Base-by-base conservation (phyloP, 2,888 invertebrate species). In the Fissipunctia ypsillon region DNA sequence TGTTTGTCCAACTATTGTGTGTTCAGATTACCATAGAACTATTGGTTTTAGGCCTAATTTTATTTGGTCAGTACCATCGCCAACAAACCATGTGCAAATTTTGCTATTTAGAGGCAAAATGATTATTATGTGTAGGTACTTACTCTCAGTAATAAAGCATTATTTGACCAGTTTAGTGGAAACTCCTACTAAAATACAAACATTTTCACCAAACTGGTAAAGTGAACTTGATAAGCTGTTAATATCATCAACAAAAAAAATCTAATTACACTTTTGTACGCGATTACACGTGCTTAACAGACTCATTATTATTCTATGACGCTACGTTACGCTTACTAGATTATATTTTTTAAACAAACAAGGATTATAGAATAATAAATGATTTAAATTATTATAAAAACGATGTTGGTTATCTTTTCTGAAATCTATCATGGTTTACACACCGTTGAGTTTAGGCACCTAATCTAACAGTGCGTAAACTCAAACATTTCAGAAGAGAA, bases 21-120 rank as follows among this genome's bases (percentile, higher is more conserved):
- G n/a, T 67, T 74, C 12, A 3, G 6, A 65, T 66, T 54, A 48
- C 35, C 52, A 52, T 54, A 52, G 1, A 52, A 64, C 48, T 64
- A 63, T 66, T 65, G 22, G 48, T 50, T 56, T 35, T 43, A 9
- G 5, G 5, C 5, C 19, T 1, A 35, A 28, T 61, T 45, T 56
- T 54, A 45, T 48, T 56, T 52, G n/a, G 10, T 1, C 43, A n/a
- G 22, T 35, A 59, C 35, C 22, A 19, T 52, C 14, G 5, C n/a
- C 28, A 71, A 31, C n/a, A 50, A 7, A 50, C n/a, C 7, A 6
- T 43, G 35, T 41, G 52, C 16, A 9, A 28, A 72, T 59, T 48
- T 38, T 38, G 3, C 0, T n/a, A n/a, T n/a, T 19, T 38, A n/a
- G 6, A n/a, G 22, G 22, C 16, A 28, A 14, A 70, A 72, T 28